Evolutionary conservation across 2,888 invertebrate species (phyloP).

Genomic region (Eupithecia abbreviata): DNA sequence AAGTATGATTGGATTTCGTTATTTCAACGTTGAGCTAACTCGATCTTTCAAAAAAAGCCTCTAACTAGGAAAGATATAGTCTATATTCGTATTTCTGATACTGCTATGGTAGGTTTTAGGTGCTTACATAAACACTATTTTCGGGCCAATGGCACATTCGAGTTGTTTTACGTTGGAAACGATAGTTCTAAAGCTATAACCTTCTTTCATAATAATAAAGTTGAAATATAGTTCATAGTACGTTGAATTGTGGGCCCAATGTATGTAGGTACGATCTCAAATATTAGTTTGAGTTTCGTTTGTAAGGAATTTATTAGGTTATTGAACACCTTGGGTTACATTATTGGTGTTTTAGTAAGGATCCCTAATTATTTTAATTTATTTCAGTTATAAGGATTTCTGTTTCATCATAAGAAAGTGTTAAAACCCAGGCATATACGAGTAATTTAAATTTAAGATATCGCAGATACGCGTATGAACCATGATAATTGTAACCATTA

Average conservation of each 20-base stretch:
- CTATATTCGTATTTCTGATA: neutral
- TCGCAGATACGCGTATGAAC: too few relatives aligned
- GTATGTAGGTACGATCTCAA: too few relatives aligned
- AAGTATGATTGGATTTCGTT: neutral
- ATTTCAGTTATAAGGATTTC: too few relatives aligned
- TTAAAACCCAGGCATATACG: too few relatives aligned
- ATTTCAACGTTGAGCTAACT: neutral
- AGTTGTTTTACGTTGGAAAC: conserved; percentile 16
- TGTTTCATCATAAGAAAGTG: too few relatives aligned
- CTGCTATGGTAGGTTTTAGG: conserved; percentile 14
- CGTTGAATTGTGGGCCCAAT: neutral
- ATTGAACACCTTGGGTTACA: too few relatives aligned
- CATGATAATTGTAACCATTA: too few relatives aligned
- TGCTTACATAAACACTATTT: conserved; percentile 28
- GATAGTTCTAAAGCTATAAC: conserved; percentile 20
- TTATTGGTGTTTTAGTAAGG: too few relatives aligned
- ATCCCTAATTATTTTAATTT: too few relatives aligned
- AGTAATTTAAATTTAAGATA: too few relatives aligned
- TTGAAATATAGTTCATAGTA: conserved; percentile 8
- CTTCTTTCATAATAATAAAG: conserved; percentile 18
- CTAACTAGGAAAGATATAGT: neutral
- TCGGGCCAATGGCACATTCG: conserved; percentile 16
- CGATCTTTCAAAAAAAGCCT: neutral
- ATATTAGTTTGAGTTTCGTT: too few relatives aligned
- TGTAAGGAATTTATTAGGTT: too few relatives aligned